These are phyloP conservation scores for Aphelocoma coerulescens DNA, from an alignment of 2,113 vertebrate species.

Conservation along the genomic window DNA sequence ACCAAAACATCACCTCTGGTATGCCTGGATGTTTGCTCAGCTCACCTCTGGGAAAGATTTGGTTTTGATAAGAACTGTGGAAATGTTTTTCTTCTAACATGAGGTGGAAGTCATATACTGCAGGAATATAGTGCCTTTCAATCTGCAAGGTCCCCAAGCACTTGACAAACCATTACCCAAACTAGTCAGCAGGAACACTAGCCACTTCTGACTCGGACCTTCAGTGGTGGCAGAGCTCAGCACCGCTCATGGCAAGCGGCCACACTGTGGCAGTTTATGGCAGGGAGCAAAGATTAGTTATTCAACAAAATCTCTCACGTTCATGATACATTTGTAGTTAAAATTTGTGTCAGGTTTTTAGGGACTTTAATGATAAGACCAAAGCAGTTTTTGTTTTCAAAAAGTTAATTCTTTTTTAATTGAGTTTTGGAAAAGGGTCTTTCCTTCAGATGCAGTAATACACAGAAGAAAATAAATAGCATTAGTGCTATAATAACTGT, in stretches of 20 bases:
- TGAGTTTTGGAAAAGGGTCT: background rate
- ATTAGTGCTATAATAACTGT: background rate
- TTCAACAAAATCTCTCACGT: background rate
- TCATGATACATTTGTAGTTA: background rate
- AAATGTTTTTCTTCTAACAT: conserved; percentile 44
- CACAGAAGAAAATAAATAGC: background rate
- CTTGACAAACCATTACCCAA: background rate
- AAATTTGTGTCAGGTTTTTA: background rate
- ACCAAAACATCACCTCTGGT: conserved; percentile 25
- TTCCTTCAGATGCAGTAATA: background rate
- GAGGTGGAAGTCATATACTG: conserved; percentile 28
- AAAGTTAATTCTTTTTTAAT: background rate
- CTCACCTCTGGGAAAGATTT: conserved; percentile 59
- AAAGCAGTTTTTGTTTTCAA: background rate
- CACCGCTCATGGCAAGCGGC: background rate
- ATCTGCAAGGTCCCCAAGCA: background rate
- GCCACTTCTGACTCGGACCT: background rate
- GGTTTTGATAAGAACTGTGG: conserved; percentile 48
- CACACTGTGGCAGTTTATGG: background rate
- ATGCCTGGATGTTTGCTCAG: conserved; percentile 43
- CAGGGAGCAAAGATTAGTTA: background rate
- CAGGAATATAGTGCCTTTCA: conserved; percentile 1
- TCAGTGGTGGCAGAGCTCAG: background rate
- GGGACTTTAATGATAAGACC: background rate
- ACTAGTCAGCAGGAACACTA: background rate